Evolutionary conservation across 2,113 vertebrate species (phyloP).

Genomic region (Grus americana): DNA sequence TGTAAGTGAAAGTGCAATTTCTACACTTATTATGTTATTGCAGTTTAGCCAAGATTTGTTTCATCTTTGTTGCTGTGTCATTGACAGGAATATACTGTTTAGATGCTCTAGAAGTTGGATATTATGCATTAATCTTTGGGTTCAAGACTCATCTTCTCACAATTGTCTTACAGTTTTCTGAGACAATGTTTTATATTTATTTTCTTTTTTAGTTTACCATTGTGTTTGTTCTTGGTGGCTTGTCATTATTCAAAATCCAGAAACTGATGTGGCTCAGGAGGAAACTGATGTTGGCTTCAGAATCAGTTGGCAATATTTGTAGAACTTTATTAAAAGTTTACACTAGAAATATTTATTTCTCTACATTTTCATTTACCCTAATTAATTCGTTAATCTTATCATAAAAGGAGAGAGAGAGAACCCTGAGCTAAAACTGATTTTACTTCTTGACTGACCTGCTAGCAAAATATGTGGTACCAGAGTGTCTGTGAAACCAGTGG

Average conservation of each 20-base stretch:
- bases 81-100: not conserved
- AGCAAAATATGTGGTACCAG: not conserved
- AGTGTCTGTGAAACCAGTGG: not conserved
- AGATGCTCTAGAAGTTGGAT: not conserved
- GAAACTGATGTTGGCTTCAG: fast-evolving
- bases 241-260: not conserved
- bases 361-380: not conserved
- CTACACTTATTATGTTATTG: not conserved
- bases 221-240: not conserved
- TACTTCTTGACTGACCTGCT: not conserved
- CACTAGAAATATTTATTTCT: not conserved
- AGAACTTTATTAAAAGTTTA: not conserved
- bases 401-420: not conserved
- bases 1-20: not conserved
- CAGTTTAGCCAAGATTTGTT: not conserved
- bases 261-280: not conserved
- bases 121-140: not conserved
- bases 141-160: not conserved
- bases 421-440: not conserved
- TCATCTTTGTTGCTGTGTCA: not conserved
- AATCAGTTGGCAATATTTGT: not conserved
- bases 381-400: not conserved
- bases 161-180: not conserved
- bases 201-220: not conserved
- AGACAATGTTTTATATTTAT: not conserved